These are phyloP conservation scores for pig (Sus scrofa) DNA, from an alignment of 2,113 vertebrate genomes.

Conservation along the genomic window T2T-Sscrofa CM000812.6:179097501-179098000, in stretches of 20 bases:
- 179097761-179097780: not conserved
- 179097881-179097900: not conserved
- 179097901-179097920: not conserved
- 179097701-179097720: fast-evolving
- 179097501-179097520: not conserved
- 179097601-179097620: not conserved
- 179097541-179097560: constrained; percentile 3
- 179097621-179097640: fast-evolving
- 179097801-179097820: not conserved
- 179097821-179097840: not conserved
- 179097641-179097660: fast-evolving
- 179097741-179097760: too few relatives aligned
- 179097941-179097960: not conserved
- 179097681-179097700: fast-evolving
- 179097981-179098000: not conserved
- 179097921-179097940: not conserved
- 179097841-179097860: fast-evolving
- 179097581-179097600: not conserved
- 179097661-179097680: fast-evolving
- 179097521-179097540: not conserved
- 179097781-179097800: not conserved
- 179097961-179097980: not conserved
- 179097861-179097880: not conserved
- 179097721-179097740: fast-evolving
- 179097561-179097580: constrained; percentile 7